phyloP scores from a whole-genome alignment of 2,888 invertebrate species.

The Carabus problematicus region DNA sequence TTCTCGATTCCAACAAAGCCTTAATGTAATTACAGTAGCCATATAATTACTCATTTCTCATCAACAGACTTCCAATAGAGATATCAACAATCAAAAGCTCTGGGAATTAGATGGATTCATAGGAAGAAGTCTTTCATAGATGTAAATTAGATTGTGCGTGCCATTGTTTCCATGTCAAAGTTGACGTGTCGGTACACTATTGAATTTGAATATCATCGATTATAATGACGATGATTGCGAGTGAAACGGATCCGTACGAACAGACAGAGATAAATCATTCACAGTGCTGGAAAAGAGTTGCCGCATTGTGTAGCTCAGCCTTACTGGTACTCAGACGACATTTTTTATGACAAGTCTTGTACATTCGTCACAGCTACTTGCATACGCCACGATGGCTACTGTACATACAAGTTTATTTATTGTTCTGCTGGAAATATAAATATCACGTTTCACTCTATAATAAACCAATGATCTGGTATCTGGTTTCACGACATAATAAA shows the following conservation, averaged over 20 bases:
- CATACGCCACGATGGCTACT: conserved; percentile 1
- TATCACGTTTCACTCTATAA: too few relatives aligned
- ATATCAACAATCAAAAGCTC: too few relatives aligned
- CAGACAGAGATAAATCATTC: conserved; percentile 34
- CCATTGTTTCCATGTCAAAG: too few relatives aligned
- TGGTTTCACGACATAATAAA: too few relatives aligned
- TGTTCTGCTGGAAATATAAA: too few relatives aligned
- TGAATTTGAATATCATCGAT: conserved; percentile 40
- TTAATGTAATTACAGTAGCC: conserved; percentile 22
- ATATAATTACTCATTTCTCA: conserved; percentile 31
- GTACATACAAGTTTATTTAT: not conserved
- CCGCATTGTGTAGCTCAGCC: not conserved
- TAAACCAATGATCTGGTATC: too few relatives aligned
- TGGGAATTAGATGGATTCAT: too few relatives aligned
- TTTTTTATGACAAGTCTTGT: not conserved
- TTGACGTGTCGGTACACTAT: not conserved
- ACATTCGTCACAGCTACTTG: conserved; percentile 1
- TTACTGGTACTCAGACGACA: conserved; percentile 4
- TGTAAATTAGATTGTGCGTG: too few relatives aligned
- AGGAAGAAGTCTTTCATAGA: too few relatives aligned
- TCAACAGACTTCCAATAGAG: conserved; percentile 4
- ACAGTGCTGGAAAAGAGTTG: not conserved
- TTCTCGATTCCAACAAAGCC: too few relatives aligned
- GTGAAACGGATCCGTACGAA: conserved; percentile 22
- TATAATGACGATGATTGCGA: conserved; percentile 37